Conservation (phyloP, 2,113 vertebrate species). For the Pseudopipra pipra region DNA sequence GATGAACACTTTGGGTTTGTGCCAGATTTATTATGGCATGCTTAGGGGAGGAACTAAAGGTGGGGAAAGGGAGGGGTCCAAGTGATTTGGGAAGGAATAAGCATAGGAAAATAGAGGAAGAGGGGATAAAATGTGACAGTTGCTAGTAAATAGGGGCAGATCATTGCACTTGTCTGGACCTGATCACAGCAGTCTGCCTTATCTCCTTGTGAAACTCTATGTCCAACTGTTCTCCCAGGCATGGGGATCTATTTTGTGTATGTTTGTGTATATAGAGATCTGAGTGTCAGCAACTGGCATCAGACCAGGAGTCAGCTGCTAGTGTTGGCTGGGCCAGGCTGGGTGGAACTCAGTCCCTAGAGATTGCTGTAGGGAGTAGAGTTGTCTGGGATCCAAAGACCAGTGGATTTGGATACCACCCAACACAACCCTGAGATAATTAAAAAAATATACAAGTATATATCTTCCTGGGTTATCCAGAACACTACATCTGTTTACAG, state of each 20-base stretch:
- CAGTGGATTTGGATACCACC: background rate
- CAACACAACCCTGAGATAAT: background rate
- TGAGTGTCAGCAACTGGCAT: background rate
- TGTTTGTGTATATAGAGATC: background rate
- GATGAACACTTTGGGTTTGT: background rate
- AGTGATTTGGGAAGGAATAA: background rate
- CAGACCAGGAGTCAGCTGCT: background rate
- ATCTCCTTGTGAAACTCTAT: background rate
- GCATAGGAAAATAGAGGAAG: background rate
- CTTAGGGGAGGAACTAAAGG: background rate
- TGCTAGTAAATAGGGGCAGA: background rate
- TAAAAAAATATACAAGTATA: background rate
- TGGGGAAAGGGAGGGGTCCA: background rate
- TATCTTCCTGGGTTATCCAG: background rate
- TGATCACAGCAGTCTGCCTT: background rate
- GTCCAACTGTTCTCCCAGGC: background rate
- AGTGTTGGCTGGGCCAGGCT: background rate
- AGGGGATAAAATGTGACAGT: background rate
- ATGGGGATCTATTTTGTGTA: background rate
- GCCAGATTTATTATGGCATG: background rate
- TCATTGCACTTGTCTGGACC: background rate
- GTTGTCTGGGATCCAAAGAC: background rate
- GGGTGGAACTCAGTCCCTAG: background rate
- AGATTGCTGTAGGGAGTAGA: background rate
- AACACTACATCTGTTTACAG: background rate